phyloP scores from a whole-genome alignment of 2,797 vertebrate species.

The Etheostoma perlongum region DNA sequence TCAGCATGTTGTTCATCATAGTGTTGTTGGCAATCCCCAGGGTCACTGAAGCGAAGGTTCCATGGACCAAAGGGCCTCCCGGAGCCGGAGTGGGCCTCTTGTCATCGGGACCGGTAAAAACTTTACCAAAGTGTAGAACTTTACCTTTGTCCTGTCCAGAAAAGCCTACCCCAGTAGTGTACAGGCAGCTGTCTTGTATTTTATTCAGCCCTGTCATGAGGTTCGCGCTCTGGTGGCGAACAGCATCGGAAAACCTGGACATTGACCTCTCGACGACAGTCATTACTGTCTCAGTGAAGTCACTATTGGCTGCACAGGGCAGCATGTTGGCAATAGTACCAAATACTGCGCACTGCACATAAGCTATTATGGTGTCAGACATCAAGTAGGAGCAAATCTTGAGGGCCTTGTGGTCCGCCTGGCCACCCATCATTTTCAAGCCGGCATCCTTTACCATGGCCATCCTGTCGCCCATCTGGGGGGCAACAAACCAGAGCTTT shows the following conservation, averaged over 20 bases:
- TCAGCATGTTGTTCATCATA: not conserved
- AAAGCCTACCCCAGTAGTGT: not conserved
- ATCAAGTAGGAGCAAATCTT: slow-evolving; percentile 4
- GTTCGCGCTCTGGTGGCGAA: not conserved
- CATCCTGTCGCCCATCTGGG: slow-evolving; percentile 18
- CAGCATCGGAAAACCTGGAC: not conserved
- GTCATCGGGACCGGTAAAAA: not conserved
- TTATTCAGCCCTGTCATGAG: not conserved
- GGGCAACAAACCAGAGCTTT: slow-evolving; percentile 17
- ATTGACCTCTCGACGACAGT: not conserved
- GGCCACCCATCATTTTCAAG: not conserved
- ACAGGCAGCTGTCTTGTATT: not conserved
- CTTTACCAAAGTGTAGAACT: not conserved
- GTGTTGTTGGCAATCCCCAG: not conserved
- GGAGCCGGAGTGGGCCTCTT: not conserved
- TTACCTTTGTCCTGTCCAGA: not conserved
- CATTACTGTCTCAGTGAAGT: not conserved
- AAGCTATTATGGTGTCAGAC: not conserved
- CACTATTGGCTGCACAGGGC: slow-evolving; percentile 11
- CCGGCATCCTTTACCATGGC: not conserved
- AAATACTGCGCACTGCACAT: not conserved
- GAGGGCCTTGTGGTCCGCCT: accelerated
- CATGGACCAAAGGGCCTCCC: too few relatives aligned
- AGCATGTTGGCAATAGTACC: not conserved
- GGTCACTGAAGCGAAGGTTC: not conserved